Base-by-base conservation (phyloP, 2,797 vertebrate species). In the Acanthurus tractus region DNA sequence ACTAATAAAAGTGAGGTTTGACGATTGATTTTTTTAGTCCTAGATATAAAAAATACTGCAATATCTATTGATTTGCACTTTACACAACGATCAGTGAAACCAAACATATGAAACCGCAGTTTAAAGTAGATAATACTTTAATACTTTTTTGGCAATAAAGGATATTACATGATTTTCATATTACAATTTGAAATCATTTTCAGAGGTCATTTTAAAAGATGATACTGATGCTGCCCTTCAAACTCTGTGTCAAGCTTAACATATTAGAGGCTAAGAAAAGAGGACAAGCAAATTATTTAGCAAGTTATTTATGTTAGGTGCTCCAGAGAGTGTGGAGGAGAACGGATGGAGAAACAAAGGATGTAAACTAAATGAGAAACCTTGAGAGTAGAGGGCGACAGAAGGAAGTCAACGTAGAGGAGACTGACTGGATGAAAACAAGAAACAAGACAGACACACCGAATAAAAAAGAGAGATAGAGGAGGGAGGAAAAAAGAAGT, bases 231-330 rank as follows among this genome's bases (percentile, higher is more conserved):
- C 38, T 40, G 38, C 11, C 10, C 3, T 40, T 40, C 38, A 40
- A 40, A 12, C 38, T 40, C 38, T 40, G 10, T 40, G 10, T 40
- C 29, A 6, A 34, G 38, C 38, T 40, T 9, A 40, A 40, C 38
- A 40, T 9, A 9, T 9, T 15, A 34, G 25, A 56, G 58, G 34
- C 34, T 40, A 34, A 57, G 48, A 55, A 45, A 22, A 40, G 17
- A 15, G 34, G 22, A 13, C 7, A 59, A 25, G 38, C 17, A 14
- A n/a, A n/a, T n/a, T n/a, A n/a, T n/a, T n/a, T n/a, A n/a, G n/a
- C n/a, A n/a, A n/a, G n/a, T n/a, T 50, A 49, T 75, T 74, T 54
- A n/a, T 53, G 34, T 34, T 58, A 18, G 22, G 17, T 55, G 67
- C 67, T 52, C 71, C 17, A 20, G 25, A 52, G 71, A 66, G 20